Percentiles rank a stretch among this genome's conserved stretches.
Evolutionary conservation across 2,888 invertebrate species (phyloP).

Genomic region (Sympetrum striolatum): DNA sequence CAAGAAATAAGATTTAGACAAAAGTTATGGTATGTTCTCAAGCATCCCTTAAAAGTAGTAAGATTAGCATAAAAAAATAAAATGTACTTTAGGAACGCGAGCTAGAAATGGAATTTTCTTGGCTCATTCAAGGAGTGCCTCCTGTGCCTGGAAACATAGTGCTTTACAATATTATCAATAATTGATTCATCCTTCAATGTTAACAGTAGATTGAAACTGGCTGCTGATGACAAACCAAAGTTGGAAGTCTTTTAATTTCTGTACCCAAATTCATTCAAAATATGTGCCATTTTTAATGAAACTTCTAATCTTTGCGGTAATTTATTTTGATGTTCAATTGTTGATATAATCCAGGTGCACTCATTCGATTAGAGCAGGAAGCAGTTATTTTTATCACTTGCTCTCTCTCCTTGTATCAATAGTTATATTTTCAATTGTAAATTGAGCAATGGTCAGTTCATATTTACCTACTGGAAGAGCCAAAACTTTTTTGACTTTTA

Average conservation of each 20-base stretch:
- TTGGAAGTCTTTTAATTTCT: background rate
- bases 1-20: constrained; percentile 8
- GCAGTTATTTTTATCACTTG: constrained; percentile 25
- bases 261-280: background rate
- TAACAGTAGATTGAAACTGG: background rate
- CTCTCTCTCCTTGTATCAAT: background rate
- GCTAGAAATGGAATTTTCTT: constrained; percentile 13
- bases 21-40: constrained; percentile 11
- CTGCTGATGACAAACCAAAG: background rate
- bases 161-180: constrained; percentile 33
- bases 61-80: background rate
- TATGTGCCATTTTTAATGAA: too few relatives aligned
- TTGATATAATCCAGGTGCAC: background rate
- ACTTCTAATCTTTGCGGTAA: background rate
- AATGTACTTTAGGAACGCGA: constrained; percentile 17
- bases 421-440: background rate
- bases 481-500: background rate
- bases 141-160: constrained; percentile 44
- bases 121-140: constrained; percentile 35
- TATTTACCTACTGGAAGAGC: background rate
- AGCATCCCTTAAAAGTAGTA: constrained; percentile 14
- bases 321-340: background rate
- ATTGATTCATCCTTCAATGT: background rate
- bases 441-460: background rate
- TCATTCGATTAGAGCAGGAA: background rate